Conservation (phyloP, 2,113 vertebrate species). For the Hippopotamus amphibius region DNA sequence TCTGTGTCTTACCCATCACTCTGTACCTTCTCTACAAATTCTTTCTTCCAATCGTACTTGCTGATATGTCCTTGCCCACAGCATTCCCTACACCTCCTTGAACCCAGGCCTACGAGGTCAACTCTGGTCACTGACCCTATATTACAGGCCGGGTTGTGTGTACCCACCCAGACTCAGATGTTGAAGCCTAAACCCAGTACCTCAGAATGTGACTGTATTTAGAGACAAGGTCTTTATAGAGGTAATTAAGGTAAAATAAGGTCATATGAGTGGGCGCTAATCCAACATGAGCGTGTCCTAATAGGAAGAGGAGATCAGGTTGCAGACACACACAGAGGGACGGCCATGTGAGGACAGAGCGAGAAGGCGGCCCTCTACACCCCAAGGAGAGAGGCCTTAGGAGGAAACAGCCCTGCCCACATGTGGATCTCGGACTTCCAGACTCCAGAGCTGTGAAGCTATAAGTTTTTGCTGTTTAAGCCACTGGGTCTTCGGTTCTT, state of each 20-base stretch:
- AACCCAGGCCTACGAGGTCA: not conserved
- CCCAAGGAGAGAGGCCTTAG: not conserved
- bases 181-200: not conserved
- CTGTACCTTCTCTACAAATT: not conserved
- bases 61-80: not conserved
- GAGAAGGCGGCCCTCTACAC: fast-evolving
- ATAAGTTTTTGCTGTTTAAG: not conserved
- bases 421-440: not conserved
- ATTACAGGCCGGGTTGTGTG: fast-evolving
- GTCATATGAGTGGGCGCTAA: not conserved
- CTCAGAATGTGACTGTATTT: not conserved
- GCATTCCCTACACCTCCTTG: not conserved
- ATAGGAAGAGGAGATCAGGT: not conserved
- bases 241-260: not conserved
- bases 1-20: no score
- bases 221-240: not conserved
- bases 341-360: fast-evolving
- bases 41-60: fast-evolving
- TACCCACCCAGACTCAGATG: not conserved
- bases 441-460: no score
- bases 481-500: no score
- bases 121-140: fast-evolving
- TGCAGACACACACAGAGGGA: not conserved
- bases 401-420: fast-evolving
- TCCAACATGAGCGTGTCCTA: no score